Percentiles rank a stretch among this genome's conserved stretches.
Evolutionary conservation across 2,888 invertebrate species (phyloP).

Genomic region (Machimus rusticus): DNA sequence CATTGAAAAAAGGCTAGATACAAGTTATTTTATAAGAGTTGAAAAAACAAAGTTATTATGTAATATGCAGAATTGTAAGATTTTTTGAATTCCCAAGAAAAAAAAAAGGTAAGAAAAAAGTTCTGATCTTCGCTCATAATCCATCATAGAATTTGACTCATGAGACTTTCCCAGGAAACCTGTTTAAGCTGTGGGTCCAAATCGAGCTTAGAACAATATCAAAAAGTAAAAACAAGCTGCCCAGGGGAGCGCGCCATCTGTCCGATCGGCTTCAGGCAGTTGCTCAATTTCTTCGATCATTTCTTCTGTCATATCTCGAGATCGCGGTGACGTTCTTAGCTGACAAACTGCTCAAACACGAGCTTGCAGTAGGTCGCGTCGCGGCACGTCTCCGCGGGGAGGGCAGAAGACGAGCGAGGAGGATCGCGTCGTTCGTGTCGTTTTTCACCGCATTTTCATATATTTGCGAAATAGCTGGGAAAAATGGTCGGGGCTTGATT

Average conservation of each 20-base stretch:
- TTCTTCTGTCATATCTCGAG: background rate
- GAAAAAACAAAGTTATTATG: background rate
- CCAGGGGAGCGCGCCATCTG: background rate
- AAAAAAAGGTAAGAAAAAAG: background rate
- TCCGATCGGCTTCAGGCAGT: background rate
- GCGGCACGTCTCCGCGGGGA: background rate
- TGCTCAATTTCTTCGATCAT: conserved; percentile 1
- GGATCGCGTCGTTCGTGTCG: background rate
- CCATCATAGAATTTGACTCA: background rate
- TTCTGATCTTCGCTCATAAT: background rate
- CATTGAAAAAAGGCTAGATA: background rate
- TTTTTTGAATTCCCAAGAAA: background rate
- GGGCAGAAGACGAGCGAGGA: background rate
- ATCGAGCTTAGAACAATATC: conserved; percentile 9
- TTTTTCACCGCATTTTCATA: conserved; percentile 7
- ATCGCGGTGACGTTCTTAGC: background rate
- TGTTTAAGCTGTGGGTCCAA: background rate
- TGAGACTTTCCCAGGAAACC: background rate
- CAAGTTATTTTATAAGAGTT: background rate
- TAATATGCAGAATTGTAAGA: background rate
- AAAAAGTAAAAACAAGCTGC: background rate
- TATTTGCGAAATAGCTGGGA: background rate
- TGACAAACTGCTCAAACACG: background rate
- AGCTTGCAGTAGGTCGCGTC: background rate
- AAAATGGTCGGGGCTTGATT: conserved; percentile 41